phyloP scores from a whole-genome alignment of 2,888 invertebrate genomes.

The Chymomyza amoena region DNA sequence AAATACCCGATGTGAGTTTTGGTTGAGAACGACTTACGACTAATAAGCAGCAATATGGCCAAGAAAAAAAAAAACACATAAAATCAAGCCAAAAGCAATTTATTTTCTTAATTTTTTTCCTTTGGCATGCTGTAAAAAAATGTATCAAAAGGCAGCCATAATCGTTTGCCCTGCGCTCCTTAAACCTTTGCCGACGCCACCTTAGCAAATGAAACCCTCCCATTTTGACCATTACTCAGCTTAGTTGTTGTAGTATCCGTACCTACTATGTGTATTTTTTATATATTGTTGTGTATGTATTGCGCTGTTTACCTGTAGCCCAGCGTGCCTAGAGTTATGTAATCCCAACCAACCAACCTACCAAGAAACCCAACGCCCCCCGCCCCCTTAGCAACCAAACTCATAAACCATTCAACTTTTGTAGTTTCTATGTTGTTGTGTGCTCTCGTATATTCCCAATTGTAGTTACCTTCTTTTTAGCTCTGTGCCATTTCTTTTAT shows the following conservation, averaged over 20 bases:
- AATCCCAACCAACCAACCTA: neutral
- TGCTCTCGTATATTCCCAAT: slow-evolving; percentile 15
- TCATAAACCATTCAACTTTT: slow-evolving; percentile 30
- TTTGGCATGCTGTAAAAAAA: neutral
- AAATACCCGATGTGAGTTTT: slow-evolving; percentile 80
- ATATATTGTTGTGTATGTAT: neutral
- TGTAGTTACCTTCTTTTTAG: slow-evolving; percentile 47
- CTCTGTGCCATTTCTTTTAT: slow-evolving; percentile 56
- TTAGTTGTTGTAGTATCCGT: neutral
- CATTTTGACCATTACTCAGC: neutral
- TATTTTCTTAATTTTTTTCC: slow-evolving; percentile 24
- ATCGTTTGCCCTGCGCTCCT: neutral
- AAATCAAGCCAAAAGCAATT: slow-evolving; percentile 26
- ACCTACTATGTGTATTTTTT: neutral
- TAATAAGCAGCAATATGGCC: slow-evolving; percentile 21
- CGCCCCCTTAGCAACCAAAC: neutral
- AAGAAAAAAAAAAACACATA: slow-evolving; percentile 16
- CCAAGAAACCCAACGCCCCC: no score
- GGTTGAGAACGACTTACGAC: slow-evolving; percentile 43
- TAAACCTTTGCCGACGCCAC: neutral
- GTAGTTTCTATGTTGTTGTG: slow-evolving; percentile 53
- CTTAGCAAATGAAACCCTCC: neutral
- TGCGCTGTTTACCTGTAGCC: neutral
- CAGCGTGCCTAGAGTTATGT: neutral
- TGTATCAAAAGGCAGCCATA: neutral